Base-by-base conservation (phyloP, 2,113 vertebrate genomes). In the Amazona vittata region DNA sequence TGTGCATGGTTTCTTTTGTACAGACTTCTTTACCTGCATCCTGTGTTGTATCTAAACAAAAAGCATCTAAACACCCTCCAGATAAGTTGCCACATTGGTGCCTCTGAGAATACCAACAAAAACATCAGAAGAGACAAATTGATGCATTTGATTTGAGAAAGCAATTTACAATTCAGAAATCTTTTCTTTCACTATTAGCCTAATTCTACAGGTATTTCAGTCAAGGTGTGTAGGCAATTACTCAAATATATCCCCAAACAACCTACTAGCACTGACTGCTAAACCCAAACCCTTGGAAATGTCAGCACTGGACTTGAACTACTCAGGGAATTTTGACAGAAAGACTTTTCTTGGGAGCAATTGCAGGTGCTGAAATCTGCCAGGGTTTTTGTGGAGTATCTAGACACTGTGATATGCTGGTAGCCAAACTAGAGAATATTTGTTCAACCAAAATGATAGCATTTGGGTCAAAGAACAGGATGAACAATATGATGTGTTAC, bases 381-480 rank as follows among this genome's bases (percentile, higher is more conserved):
- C 11, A 19, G 64, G 73, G 22, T 15, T 92, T 96, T 62, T 76
- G n/a, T 65, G 50, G 24, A 4, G 4, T 33, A 60, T 86, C 47
- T 59, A 92, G 69, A 19, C 62, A 65, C 44, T 0, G 1, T 10
- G 25, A 77, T 86, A 83, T 69, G 89, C 80, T 97, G 95, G 97
- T 49, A 55, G 80, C 94, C 96, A 95, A 97, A 96, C 90, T 83
- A 93, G 73, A 73, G 59, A 86, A 75, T 62, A 90, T 83, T 85
- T 92, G 60, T 95, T 94, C 50, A 59, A 84, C 49, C 33, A 74
- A 73, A 86, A 77, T 12, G 69, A 82, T 89, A 95, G 43, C 46
- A 47, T 68, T 94, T 80, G 67, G 70, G 93, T 89, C 86, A 96
- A 97, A 96, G 94, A 79, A 85, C 43, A 94, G 96, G 86, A 67